Evolutionary conservation across 1,140 invertebrate genomes (phyloP), one percentile per base, ranked within the genome.

Genomic region (Panagrolaimus sp.): DNA sequence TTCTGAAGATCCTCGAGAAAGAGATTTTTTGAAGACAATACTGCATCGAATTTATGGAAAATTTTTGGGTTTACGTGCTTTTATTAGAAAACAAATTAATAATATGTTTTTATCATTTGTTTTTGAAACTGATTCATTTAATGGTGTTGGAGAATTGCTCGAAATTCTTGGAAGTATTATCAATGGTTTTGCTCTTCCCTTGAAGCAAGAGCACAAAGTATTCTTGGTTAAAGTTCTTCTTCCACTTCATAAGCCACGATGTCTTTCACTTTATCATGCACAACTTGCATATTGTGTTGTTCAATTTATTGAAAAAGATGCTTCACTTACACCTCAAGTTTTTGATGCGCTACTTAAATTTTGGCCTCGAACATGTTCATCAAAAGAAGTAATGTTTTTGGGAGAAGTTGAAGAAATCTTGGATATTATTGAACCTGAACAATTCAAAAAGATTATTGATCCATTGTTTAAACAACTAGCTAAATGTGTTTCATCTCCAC

Each of bases 81-180:
- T 83, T 69, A 82, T 82, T 48, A 64, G 80, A 4, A 82, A 82
- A 71, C 80, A 82, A 64, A 82, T 82, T 45, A 82, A 82, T 67
- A 83, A 82, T 68, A 82, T 82, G 72, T 82, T 82, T 68, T 67
- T 83, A 32, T 82, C 81, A 52, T 98, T 98, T 88, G 96, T 98
- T 83, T 99, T 98, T 86, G 95, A 98, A 87, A 98, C 95, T 32
- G 96, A 98, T 83, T 92, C 94, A 84, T 94, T 96, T 85, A 99
- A 98, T 86, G 96, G 96, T 72, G 94, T 98, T 82, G 94, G 92
- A 46, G 96, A 98, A 85, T 86, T 98, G 75, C 87, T 98, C 77
- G 96, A 98, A 88, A 98, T 98, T 84, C 88, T 98, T 82, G 96
- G 94, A 83, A 86, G 86, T 69, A 83, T 83, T 65, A 83, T 83